Evolutionary conservation across 2,888 invertebrate species (phyloP).

Genomic region (Parochlus steinenii): DNA sequence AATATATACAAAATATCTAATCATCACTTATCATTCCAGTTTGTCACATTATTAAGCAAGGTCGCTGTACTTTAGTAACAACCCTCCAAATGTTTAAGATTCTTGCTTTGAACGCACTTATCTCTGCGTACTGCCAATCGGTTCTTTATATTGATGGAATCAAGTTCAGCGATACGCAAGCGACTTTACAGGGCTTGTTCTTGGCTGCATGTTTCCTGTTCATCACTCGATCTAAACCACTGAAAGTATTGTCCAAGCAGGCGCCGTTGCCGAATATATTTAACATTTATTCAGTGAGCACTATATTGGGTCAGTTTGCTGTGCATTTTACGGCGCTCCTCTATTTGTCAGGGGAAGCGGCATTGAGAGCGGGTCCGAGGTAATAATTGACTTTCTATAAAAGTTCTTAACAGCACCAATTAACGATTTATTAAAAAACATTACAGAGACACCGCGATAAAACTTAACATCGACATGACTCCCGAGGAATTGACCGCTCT

Average conservation of each 20-base stretch:
- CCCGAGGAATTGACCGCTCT: conserved; percentile 58
- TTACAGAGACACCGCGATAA: conserved; percentile 19
- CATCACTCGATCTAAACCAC: conserved; percentile 94
- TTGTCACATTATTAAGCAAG: conserved; percentile 98
- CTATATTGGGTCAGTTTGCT: conserved; percentile 85
- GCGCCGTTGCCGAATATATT: conserved; percentile 97
- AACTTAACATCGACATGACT: conserved; percentile 38
- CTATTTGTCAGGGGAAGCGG: conserved; percentile 73
- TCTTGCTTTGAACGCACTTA: conserved; percentile 89
- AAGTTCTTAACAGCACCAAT: background rate
- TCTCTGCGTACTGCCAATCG: conserved; percentile 95
- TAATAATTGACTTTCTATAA: conserved; percentile 22
- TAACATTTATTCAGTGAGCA: conserved; percentile 90
- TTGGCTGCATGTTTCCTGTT: conserved; percentile 95
- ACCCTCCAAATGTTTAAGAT: conserved; percentile 99
- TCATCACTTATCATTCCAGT: conserved; percentile 42
- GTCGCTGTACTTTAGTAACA: conserved; percentile 95
- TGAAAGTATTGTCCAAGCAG: conserved; percentile 81
- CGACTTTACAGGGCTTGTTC: conserved; percentile 89
- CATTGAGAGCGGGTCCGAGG: conserved; percentile 51
- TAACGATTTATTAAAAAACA: background rate
- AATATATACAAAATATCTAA: background rate
- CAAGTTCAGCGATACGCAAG: conserved; percentile 94
- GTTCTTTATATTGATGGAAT: conserved; percentile 96
- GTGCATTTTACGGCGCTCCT: conserved; percentile 87